phyloP scores from a whole-genome alignment of 2,888 invertebrate genomes.

The Serrognathus titanus region DNA sequence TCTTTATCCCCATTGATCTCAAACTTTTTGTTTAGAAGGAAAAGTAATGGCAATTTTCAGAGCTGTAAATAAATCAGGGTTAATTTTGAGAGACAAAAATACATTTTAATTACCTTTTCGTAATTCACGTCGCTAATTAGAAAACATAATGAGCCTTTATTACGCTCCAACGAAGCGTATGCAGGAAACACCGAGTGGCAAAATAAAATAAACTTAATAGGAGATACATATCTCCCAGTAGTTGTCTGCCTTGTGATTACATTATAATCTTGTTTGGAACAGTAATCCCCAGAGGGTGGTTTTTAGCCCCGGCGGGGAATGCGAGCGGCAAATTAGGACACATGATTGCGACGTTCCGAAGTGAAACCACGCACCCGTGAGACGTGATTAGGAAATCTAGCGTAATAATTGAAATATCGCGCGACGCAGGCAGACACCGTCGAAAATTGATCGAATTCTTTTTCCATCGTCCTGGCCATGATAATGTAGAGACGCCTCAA shows the following conservation, averaged over 20 bases:
- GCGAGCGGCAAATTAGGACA: constrained; percentile 15
- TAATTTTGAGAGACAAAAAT: too few species aligned
- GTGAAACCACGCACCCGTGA: constrained; percentile 41
- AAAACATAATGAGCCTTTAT: too few species aligned
- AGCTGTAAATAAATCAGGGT: too few species aligned
- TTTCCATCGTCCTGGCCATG: not conserved
- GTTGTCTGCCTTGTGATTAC: constrained; percentile 32
- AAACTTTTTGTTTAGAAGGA: too few species aligned
- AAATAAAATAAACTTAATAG: constrained; percentile 15
- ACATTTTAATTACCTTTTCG: too few species aligned
- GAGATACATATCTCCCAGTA: constrained; percentile 15
- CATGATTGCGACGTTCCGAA: constrained; percentile 28
- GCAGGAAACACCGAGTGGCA: constrained; percentile 4
- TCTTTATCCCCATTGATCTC: too few species aligned
- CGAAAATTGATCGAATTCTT: not conserved
- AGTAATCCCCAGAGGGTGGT: constrained; percentile 33
- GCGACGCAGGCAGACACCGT: not conserved
- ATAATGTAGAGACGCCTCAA: constrained; percentile 9
- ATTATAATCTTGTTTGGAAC: constrained; percentile 41
- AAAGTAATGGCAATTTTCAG: too few species aligned
- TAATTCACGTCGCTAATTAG: too few species aligned
- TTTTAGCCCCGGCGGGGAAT: constrained; percentile 22
- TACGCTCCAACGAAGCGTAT: not conserved
- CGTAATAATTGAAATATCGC: constrained; percentile 48
- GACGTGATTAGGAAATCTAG: constrained; percentile 48